These are phyloP conservation scores for Rhyacophila brunnea DNA, from an alignment of 1,140 invertebrate species.

Conservation along the genomic window DNA sequence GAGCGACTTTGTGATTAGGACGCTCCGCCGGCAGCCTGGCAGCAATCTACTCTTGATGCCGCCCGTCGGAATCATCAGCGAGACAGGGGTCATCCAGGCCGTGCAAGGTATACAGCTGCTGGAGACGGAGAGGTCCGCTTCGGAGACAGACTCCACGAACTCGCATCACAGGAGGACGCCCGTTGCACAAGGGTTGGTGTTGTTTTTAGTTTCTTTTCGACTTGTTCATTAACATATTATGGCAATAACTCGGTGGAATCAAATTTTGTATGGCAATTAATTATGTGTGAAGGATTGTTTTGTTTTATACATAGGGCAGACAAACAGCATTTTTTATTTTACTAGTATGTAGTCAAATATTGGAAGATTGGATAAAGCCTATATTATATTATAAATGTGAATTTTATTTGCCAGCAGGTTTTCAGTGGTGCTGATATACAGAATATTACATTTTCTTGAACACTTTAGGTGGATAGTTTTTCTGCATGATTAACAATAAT, in stretches of 20 bases:
- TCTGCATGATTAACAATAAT: too few species aligned
- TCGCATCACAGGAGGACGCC: slow-evolving; percentile 27
- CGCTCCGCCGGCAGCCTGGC: slow-evolving; percentile 24
- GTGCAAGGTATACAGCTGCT: background rate
- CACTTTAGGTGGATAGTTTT: too few species aligned
- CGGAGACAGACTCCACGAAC: slow-evolving; percentile 32
- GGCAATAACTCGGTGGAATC: background rate
- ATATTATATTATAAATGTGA: too few species aligned
- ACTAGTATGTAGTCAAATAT: background rate
- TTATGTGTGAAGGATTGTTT: background rate
- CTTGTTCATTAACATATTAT: background rate
- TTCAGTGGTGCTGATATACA: too few species aligned
- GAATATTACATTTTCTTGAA: too few species aligned
- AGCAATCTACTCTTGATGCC: background rate
- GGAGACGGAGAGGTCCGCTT: slow-evolving; percentile 30
- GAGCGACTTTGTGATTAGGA: slow-evolving; percentile 44
- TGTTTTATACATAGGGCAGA: background rate
- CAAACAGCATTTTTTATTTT: background rate
- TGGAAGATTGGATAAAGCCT: background rate
- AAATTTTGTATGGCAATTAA: background rate
- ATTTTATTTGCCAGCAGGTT: too few species aligned
- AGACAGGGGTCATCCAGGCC: too few species aligned
- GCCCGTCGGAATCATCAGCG: too few species aligned
- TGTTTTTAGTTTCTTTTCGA: background rate
- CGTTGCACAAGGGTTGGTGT: slow-evolving; percentile 17